Conservation (phyloP, 2,888 invertebrate species). For the Cephalotes varians region DNA sequence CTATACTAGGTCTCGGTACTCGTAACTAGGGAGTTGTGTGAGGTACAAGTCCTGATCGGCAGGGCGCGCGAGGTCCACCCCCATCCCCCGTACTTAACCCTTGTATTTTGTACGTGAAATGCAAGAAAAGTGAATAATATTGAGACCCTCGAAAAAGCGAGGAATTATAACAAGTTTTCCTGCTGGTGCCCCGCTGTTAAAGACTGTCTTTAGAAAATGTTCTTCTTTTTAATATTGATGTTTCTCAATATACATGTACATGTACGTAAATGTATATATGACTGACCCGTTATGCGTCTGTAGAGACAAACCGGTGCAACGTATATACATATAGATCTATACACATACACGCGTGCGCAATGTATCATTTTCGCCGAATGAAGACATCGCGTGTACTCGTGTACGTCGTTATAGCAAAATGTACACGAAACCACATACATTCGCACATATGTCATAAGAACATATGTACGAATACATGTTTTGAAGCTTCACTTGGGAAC, state of each 20-base stretch:
- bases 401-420: slow-evolving; percentile 30
- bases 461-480: slow-evolving; percentile 25
- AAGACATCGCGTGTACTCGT: slow-evolving; percentile 43
- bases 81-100: slow-evolving; percentile 85
- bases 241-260: background rate
- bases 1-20: slow-evolving; percentile 85
- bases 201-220: slow-evolving; percentile 40
- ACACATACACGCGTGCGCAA: slow-evolving; percentile 45
- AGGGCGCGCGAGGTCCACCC: slow-evolving; percentile 85
- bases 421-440: slow-evolving; percentile 32
- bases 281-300: background rate
- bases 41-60: slow-evolving; percentile 86
- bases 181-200: slow-evolving; percentile 68
- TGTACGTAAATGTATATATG: background rate
- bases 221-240: slow-evolving; percentile 60
- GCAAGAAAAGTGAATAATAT: slow-evolving; percentile 24
- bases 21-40: slow-evolving; percentile 86
- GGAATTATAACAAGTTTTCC: slow-evolving; percentile 57
- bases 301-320: background rate
- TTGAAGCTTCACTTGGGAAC: slow-evolving; percentile 46
- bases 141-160: slow-evolving; percentile 28
- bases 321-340: slow-evolving; percentile 1
- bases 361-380: slow-evolving; percentile 34
- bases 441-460: slow-evolving; percentile 29
- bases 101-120: slow-evolving; percentile 59